Percentiles rank a stretch among this genome's conserved stretches.
phyloP scores from a whole-genome alignment of 2,797 vertebrate genomes.

The Malacoctenus gilli region DNA sequence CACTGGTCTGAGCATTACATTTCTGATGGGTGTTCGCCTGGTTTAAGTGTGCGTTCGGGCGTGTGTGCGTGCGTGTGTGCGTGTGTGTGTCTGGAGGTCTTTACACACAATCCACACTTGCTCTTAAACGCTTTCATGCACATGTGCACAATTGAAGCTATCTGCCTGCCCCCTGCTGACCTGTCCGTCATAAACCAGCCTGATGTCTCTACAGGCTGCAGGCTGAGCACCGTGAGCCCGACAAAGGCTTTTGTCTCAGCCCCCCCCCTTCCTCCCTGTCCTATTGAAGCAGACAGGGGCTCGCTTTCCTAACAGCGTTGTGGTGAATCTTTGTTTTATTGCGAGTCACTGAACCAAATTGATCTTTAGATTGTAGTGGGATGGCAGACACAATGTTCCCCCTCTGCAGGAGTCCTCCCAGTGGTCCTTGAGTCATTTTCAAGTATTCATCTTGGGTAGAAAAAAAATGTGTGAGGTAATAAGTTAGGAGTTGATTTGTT shows the following conservation, averaged over 20 bases:
- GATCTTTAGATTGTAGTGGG: slow-evolving; percentile 52
- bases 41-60: too few species aligned
- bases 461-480: too few species aligned
- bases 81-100: slow-evolving; percentile 20
- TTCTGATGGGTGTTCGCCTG: too few species aligned
- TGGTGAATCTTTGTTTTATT: slow-evolving; percentile 59
- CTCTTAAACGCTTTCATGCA: slow-evolving; percentile 26
- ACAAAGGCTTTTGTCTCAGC: slow-evolving; percentile 73
- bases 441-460: not conserved
- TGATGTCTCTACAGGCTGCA: slow-evolving; percentile 67
- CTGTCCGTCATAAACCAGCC: slow-evolving; percentile 72
- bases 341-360: slow-evolving; percentile 58
- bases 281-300: slow-evolving; percentile 54
- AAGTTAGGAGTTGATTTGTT: not conserved
- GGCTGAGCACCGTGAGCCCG: slow-evolving; percentile 48
- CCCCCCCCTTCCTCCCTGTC: slow-evolving; percentile 40
- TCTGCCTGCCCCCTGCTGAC: slow-evolving; percentile 59
- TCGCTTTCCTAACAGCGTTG: slow-evolving; percentile 49
- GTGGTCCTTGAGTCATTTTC: slow-evolving; percentile 19
- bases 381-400: slow-evolving; percentile 20
- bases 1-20: too few species aligned
- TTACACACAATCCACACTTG: slow-evolving; percentile 38
- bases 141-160: slow-evolving; percentile 34
- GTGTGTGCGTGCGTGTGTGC: too few species aligned
- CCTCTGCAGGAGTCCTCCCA: slow-evolving; percentile 22